Conservation (phyloP, 2,888 invertebrate genomes). For the Cryptocephalus primarius region DNA sequence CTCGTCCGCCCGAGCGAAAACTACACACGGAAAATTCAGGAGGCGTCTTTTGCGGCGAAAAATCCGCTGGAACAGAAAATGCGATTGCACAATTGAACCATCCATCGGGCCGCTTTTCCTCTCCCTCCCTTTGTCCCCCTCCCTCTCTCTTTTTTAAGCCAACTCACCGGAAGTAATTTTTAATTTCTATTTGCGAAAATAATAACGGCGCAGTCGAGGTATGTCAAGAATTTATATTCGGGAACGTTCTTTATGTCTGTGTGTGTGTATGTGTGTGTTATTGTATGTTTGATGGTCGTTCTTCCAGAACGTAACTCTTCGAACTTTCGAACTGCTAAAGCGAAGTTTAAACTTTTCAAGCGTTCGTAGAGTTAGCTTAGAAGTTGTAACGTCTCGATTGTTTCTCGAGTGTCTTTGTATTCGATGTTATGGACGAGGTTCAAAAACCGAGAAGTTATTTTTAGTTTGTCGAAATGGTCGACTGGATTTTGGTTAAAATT, state of each 20-base stretch:
- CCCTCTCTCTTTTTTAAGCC: conserved; percentile 15
- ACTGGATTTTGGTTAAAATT: too few relatives aligned
- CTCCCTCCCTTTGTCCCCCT: conserved; percentile 4
- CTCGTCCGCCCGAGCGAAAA: too few relatives aligned
- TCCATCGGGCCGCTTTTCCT: conserved; percentile 5
- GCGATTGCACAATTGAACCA: conserved; percentile 19
- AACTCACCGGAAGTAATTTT: conserved; percentile 33
- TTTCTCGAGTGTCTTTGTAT: too few relatives aligned
- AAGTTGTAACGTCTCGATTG: too few relatives aligned
- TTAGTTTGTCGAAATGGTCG: too few relatives aligned
- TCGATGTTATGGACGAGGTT: too few relatives aligned
- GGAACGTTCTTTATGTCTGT: conserved; percentile 1
- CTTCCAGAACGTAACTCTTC: conserved; percentile 33
- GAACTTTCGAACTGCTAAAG: conserved; percentile 15
- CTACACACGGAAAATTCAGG: too few relatives aligned
- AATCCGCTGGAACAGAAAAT: conserved; percentile 17
- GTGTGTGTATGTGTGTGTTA: conserved; percentile 24
- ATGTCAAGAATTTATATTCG: conserved; percentile 34
- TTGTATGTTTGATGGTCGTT: conserved; percentile 33
- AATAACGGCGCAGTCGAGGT: conserved; percentile 28
- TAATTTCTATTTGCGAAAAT: conserved; percentile 36
- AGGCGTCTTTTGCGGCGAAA: conserved; percentile 5
- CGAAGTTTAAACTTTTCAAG: conserved; percentile 14
- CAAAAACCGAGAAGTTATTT: too few relatives aligned
- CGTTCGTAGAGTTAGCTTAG: conserved; percentile 6